Evolutionary conservation across 2,113 vertebrate genomes (phyloP).

Genomic region (Naja naja): DNA sequence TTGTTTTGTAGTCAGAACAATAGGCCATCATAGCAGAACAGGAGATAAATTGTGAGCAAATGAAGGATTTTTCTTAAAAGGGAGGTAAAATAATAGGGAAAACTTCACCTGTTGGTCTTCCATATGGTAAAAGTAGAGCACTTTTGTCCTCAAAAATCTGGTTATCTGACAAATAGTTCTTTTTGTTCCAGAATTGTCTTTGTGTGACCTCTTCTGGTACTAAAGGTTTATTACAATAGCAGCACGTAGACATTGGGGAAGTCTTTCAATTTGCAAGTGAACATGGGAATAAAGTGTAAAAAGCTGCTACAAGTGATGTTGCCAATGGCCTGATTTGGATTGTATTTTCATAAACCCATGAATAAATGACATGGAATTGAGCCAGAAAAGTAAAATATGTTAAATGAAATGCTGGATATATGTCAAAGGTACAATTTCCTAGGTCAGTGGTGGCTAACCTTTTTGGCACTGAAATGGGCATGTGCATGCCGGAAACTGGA

Average conservation of each 20-base stretch:
- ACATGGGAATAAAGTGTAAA: neutral
- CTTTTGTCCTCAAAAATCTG: neutral
- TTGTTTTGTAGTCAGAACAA: neutral
- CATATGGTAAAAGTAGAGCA: neutral
- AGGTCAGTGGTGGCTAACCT: too few relatives aligned
- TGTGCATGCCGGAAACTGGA: too few relatives aligned
- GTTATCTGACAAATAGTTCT: neutral
- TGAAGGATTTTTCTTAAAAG: neutral
- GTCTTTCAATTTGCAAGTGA: neutral
- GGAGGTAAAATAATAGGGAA: neutral
- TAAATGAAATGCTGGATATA: neutral
- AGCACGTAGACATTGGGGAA: too few relatives aligned
- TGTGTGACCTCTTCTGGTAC: constrained; percentile 56
- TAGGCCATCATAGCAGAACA: neutral
- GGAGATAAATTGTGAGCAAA: neutral
- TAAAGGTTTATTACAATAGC: neutral
- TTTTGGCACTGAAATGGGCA: too few relatives aligned
- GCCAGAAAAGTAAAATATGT: neutral
- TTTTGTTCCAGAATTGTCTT: neutral
- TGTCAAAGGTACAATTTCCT: neutral
- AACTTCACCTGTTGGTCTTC: neutral
- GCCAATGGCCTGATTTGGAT: neutral
- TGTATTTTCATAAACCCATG: neutral
- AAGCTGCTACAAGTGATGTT: neutral
- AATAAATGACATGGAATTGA: neutral